Percentiles rank a stretch among this genome's conserved stretches.
These are phyloP conservation scores for Orthonyx spaldingii DNA, from an alignment of 2,113 vertebrate species.

Conservation along the genomic window DNA sequence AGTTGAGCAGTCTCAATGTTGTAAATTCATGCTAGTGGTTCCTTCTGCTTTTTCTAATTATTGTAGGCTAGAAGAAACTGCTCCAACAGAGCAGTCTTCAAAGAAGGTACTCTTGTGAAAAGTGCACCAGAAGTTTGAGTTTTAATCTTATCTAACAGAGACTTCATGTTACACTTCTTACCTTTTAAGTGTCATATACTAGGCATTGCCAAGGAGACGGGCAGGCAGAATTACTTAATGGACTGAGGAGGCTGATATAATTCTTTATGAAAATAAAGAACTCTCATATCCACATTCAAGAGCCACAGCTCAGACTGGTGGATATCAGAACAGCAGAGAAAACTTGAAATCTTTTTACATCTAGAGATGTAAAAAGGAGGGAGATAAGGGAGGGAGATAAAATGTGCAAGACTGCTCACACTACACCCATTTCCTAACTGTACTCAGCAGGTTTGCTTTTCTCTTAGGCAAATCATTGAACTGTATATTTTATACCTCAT, in stretches of 20 bases:
- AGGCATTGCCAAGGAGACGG: neutral
- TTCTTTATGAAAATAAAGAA: neutral
- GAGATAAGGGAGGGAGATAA: neutral
- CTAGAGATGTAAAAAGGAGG: neutral
- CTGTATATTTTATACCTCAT: neutral
- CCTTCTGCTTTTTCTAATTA: neutral
- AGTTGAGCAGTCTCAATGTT: neutral
- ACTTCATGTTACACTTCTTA: neutral
- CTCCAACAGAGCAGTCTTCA: neutral
- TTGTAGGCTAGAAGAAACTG: neutral
- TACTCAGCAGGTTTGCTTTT: neutral
- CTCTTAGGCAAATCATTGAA: neutral
- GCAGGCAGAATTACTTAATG: neutral
- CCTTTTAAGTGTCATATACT: neutral
- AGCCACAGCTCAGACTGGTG: neutral
- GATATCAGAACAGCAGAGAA: neutral
- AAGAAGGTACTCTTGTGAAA: neutral
- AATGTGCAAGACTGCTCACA: neutral
- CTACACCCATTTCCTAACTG: neutral
- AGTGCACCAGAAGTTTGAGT: neutral
- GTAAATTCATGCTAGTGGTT: neutral
- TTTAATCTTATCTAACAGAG: neutral
- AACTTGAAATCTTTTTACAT: neutral
- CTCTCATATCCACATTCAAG: neutral
- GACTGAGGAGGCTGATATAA: neutral